Evolutionary conservation across 2,113 vertebrate species (phyloP).

Genomic region (Brachionichthys hirsutus): DNA sequence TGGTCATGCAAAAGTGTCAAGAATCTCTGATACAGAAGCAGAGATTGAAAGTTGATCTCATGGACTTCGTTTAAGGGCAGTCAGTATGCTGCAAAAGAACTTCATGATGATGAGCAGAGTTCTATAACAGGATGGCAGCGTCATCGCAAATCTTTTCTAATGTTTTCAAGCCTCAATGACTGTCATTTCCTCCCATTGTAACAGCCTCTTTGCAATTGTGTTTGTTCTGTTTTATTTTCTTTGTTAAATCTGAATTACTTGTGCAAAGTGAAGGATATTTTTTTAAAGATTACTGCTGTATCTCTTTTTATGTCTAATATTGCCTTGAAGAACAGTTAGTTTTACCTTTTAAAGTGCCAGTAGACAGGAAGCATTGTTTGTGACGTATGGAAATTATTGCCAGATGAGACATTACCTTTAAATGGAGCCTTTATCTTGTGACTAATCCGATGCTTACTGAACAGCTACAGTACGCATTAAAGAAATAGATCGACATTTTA

Average conservation of each 20-base stretch:
- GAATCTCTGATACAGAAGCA: conserved; percentile 20
- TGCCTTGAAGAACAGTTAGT: conserved; percentile 38
- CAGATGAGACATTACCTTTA: conserved; percentile 3
- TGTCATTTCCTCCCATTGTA: conserved; percentile 29
- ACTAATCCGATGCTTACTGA: neutral
- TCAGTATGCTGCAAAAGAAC: conserved; percentile 22
- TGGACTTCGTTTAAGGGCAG: conserved; percentile 29
- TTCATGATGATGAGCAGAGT: conserved; percentile 13
- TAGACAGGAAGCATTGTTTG: conserved; percentile 36
- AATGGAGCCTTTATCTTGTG: conserved; percentile 20
- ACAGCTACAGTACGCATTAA: neutral
- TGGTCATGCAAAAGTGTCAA: conserved; percentile 12
- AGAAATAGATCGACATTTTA: neutral
- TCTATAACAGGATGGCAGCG: conserved; percentile 13
- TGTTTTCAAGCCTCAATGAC: conserved; percentile 24
- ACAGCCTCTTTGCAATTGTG: conserved; percentile 23
- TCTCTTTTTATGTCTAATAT: conserved; percentile 30
- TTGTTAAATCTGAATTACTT: conserved; percentile 56
- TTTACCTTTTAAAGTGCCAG: conserved; percentile 36
- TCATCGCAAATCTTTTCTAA: conserved; percentile 31
- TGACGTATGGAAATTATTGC: conserved; percentile 25
- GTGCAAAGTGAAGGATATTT: conserved; percentile 35
- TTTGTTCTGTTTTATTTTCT: conserved; percentile 25
- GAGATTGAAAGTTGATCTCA: conserved; percentile 24
- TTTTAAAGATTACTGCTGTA: conserved; percentile 19